Evolutionary conservation across 1,140 invertebrate genomes (phyloP).

Genomic region (Sycophila sp.): DNA sequence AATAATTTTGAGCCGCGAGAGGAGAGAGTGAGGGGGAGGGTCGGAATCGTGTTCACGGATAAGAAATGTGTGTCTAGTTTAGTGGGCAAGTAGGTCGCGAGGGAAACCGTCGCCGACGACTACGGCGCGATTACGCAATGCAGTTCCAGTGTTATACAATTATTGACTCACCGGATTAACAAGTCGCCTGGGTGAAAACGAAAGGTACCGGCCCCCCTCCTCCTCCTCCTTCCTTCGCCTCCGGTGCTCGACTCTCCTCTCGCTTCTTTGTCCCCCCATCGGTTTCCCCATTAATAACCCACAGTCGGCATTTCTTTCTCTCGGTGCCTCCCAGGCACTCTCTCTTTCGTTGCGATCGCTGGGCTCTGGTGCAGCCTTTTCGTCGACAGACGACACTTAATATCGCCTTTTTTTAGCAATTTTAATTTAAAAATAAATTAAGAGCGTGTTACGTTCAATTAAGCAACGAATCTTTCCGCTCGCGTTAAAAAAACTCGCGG

Average conservation of each 20-base stretch:
- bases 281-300: conserved; percentile 4
- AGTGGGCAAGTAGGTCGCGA: conserved; percentile 69
- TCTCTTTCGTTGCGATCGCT: conserved; percentile 23
- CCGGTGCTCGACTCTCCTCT: background rate
- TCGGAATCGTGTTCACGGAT: conserved; percentile 49
- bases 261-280: too few relatives aligned
- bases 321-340: background rate
- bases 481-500: too few relatives aligned
- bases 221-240: too few relatives aligned
- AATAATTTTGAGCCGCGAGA: too few relatives aligned
- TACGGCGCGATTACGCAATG: conserved; percentile 55
- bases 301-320: background rate
- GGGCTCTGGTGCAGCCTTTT: background rate
- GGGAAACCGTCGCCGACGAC: conserved; percentile 51
- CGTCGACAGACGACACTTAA: background rate
- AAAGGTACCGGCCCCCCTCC: conserved; percentile 57
- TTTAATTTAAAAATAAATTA: too few relatives aligned
- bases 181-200: conserved; percentile 66
- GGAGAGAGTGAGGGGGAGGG: background rate
- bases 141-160: conserved; percentile 67
- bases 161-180: conserved; percentile 68
- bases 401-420: too few relatives aligned
- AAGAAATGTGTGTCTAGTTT: conserved; percentile 71
- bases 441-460: too few relatives aligned
- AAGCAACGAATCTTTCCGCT: too few relatives aligned